Percentiles rank a stretch among this genome's conserved stretches.
Evolutionary conservation across 2,113 vertebrate genomes (phyloP).

Genomic region (Chitala chitala): DNA sequence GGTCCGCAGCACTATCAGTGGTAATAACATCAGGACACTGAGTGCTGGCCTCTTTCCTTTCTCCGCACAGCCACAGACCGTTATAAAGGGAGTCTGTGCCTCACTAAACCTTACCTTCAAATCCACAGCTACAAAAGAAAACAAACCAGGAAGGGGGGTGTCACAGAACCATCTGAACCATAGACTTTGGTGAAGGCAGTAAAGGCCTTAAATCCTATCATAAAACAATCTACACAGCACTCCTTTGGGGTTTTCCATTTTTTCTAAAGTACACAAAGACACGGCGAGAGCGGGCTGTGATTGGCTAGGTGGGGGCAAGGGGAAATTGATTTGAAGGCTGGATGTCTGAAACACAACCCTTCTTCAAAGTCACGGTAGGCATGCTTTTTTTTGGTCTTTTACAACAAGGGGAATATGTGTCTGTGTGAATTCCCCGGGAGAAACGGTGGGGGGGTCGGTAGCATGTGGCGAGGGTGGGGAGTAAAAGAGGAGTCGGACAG

Average conservation of each 20-base stretch:
- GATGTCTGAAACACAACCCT: constrained; percentile 13
- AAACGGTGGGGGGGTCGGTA: background rate
- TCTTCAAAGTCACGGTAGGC: constrained; percentile 6
- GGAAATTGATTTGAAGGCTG: constrained; percentile 18
- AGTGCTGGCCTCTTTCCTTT: background rate
- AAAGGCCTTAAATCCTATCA: constrained; percentile 7
- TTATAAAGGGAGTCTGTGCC: background rate
- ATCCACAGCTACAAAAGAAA: background rate
- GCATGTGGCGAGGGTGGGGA: no score
- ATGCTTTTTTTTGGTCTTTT: background rate
- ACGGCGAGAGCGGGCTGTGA: background rate
- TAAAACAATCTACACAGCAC: constrained; percentile 6
- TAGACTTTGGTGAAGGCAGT: background rate
- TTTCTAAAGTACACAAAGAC: constrained; percentile 10
- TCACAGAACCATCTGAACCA: constrained; percentile 1
- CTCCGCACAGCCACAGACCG: background rate
- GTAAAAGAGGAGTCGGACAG: background rate
- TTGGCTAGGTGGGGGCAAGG: constrained; percentile 8
- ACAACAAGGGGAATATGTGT: background rate
- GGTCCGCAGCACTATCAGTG: background rate
- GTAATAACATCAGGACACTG: background rate
- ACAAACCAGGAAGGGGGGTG: background rate
- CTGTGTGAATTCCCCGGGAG: background rate
- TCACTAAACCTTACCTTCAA: background rate
- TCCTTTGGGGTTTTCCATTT: background rate